phyloP scores from a whole-genome alignment of 2,888 invertebrate species.

The Elysia crispata region DNA sequence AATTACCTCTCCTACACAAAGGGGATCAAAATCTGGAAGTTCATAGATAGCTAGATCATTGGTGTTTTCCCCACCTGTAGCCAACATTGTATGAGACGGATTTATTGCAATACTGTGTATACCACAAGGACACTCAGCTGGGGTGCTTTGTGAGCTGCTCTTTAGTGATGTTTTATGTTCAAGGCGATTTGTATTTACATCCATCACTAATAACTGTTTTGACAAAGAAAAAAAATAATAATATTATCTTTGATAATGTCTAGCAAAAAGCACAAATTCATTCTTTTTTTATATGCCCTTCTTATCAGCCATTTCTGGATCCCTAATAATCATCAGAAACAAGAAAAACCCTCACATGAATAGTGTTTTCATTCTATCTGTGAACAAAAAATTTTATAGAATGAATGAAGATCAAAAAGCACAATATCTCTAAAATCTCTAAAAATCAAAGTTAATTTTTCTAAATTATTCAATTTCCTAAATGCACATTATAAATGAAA shows the following conservation, averaged over 20 bases:
- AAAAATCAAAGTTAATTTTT: too few relatives aligned
- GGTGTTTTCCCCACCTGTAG: conserved; percentile 94
- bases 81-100: conserved; percentile 90
- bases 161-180: conserved; percentile 91
- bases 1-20: conserved; percentile 90
- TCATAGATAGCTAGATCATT: conserved; percentile 94
- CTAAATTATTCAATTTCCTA: too few relatives aligned
- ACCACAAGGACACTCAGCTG: conserved; percentile 83
- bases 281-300: too few relatives aligned
- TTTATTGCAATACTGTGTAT: conserved; percentile 96
- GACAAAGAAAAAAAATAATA: background rate
- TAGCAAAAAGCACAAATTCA: too few relatives aligned
- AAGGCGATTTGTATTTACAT: conserved; percentile 90
- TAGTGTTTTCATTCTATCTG: background rate
- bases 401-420: too few relatives aligned
- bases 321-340: background rate
- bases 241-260: background rate
- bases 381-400: background rate
- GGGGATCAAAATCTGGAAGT: conserved; percentile 95
- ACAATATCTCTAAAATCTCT: too few relatives aligned
- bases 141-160: conserved; percentile 75
- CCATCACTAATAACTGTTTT: conserved; percentile 90
- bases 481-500: too few relatives aligned
- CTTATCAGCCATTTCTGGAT: background rate
- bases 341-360: background rate